These are phyloP conservation scores for Coecobrya sp. DNA, from an alignment of 2,888 invertebrate genomes.

Conservation along the genomic window DNA sequence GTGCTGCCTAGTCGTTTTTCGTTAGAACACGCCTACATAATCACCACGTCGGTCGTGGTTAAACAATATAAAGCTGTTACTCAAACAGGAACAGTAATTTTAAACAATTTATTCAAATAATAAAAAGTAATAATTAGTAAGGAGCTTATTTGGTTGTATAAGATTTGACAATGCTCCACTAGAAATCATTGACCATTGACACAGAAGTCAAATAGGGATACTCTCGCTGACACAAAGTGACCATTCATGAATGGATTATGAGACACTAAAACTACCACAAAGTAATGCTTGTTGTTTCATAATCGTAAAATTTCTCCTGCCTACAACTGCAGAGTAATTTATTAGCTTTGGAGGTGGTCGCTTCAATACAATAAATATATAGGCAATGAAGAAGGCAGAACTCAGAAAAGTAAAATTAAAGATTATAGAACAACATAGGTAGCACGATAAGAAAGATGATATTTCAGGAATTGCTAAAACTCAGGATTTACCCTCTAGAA, in stretches of 20 bases:
- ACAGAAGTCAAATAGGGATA: not conserved
- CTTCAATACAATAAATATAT: not conserved
- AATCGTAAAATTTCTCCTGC: conserved; percentile 12
- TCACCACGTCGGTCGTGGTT: not conserved
- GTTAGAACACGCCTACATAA: conserved; percentile 24
- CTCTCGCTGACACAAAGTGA: not conserved
- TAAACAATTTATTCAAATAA: not conserved
- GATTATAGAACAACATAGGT: no score
- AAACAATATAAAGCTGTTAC: not conserved
- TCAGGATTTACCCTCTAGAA: no score
- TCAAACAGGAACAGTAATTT: not conserved
- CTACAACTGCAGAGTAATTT: not conserved
- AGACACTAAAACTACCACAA: not conserved
- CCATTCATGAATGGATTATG: conserved; percentile 17
- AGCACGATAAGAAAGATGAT: no score
- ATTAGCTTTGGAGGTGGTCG: not conserved
- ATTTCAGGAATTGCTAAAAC: no score
- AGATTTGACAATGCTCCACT: not conserved
- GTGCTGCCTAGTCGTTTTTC: not conserved
- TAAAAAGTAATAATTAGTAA: conserved; percentile 18
- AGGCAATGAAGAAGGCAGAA: no score
- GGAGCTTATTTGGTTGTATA: not conserved
- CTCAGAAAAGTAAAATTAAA: no score
- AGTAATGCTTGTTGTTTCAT: not conserved
- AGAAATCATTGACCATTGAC: not conserved